A percentile compares a stretch with the other conserved stretches of the same genome.
Evolutionary conservation across 30 jellyfish, hydroid and myxozoan species (phyloP).

Genomic region (Catostylus mosaicus): DNA sequence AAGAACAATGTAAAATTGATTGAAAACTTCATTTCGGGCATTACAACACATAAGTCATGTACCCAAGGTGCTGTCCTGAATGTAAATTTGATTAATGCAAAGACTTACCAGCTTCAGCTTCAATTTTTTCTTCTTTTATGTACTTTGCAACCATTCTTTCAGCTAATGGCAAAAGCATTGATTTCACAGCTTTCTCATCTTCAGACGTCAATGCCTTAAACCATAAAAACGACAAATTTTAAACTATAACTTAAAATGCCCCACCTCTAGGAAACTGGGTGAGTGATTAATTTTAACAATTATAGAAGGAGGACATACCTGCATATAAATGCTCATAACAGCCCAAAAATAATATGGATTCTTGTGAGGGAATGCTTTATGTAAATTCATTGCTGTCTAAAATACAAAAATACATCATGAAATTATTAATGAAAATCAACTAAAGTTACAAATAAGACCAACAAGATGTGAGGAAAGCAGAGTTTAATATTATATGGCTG

Average conservation of each 20-base stretch:
- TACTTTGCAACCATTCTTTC: constrained; percentile 88
- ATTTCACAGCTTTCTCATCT: constrained; percentile 60
- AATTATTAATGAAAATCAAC: too few relatives aligned
- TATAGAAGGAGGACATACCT: constrained; percentile 55
- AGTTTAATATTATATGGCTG: too few relatives aligned
- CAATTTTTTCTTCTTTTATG: constrained; percentile 67
- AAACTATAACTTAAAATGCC: too few relatives aligned
- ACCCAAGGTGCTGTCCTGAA: too few relatives aligned
- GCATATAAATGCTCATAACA: constrained; percentile 95
- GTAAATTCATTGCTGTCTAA: constrained; percentile 94
- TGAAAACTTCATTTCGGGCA: too few relatives aligned
- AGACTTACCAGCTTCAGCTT: constrained; percentile 92
- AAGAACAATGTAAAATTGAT: too few relatives aligned
- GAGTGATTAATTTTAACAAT: too few relatives aligned
- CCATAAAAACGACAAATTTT: too few relatives aligned
- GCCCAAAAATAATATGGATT: constrained; percentile 99
- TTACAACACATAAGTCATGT: too few relatives aligned
- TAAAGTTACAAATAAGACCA: not conserved
- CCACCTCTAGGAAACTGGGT: too few relatives aligned
- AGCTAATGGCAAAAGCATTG: constrained; percentile 85
- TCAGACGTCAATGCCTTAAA: constrained; percentile 75
- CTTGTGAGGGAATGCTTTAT: constrained; percentile 83
- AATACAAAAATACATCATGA: constrained; percentile 1
- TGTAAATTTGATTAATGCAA: not conserved
- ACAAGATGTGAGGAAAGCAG: too few relatives aligned